Percentiles rank a stretch among this genome's conserved stretches.
Conservation (phyloP, 2,797 vertebrate species). For the Periparus ater region DNA sequence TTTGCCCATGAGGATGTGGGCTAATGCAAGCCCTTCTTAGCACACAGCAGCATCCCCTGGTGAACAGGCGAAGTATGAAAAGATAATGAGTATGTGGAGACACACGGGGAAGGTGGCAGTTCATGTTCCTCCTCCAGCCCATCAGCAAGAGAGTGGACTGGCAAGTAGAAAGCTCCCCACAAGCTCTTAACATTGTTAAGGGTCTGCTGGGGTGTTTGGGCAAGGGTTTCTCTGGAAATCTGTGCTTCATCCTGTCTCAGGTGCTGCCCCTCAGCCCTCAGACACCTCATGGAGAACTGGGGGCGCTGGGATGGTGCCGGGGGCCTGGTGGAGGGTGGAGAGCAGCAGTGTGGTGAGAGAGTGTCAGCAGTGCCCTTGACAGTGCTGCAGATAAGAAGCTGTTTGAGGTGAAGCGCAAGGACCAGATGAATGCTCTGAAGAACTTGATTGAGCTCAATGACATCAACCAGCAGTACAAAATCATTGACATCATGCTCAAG, state of each 20-base stretch:
- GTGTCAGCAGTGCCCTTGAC: conserved; percentile 48
- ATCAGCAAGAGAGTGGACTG: background rate
- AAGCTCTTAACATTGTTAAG: background rate
- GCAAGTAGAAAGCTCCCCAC: background rate
- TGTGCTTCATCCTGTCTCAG: background rate
- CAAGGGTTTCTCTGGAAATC: background rate
- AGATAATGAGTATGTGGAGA: background rate
- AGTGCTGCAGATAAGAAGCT: conserved; percentile 89
- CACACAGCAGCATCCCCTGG: background rate
- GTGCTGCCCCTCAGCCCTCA: background rate
- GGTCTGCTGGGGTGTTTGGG: background rate
- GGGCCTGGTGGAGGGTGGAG: accelerated
- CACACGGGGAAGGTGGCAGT: background rate
- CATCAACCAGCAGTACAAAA: conserved; percentile 97
- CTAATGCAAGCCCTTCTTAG: background rate
- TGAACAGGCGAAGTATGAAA: background rate
- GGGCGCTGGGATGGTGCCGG: background rate
- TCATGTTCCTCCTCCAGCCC: background rate
- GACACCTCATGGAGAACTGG: background rate
- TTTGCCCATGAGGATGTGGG: background rate
- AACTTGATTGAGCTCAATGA: conserved; percentile 95
- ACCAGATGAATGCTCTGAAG: conserved; percentile 94
- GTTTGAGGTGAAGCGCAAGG: conserved; percentile 96
- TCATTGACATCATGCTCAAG: conserved; percentile 99
- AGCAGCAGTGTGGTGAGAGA: background rate